Conservation (phyloP, 2,888 invertebrate species). For the Rhagium mordax region DNA sequence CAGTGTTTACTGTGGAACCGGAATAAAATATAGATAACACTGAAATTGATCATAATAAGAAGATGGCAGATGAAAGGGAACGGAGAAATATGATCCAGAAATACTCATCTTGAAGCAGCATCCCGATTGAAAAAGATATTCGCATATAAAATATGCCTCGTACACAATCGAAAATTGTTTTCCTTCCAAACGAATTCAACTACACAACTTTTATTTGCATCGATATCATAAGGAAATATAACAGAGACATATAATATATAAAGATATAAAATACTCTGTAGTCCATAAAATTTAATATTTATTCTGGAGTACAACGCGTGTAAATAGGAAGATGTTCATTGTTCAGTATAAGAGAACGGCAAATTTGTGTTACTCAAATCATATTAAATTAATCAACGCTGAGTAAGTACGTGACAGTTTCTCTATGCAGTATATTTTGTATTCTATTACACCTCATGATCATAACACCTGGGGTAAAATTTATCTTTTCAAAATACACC, state of each 20-base stretch:
- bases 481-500: too few relatives aligned
- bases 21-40: slow-evolving; percentile 37
- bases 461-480: too few relatives aligned
- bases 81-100: slow-evolving; percentile 33
- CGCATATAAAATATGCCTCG: slow-evolving; percentile 24
- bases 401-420: too few relatives aligned
- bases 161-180: slow-evolving; percentile 33
- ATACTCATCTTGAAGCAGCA: slow-evolving; percentile 22
- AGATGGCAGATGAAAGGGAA: slow-evolving; percentile 33
- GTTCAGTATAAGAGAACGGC: neutral
- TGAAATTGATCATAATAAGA: slow-evolving; percentile 33
- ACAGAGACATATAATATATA: slow-evolving; percentile 2
- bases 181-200: slow-evolving; percentile 16
- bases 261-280: slow-evolving; percentile 3
- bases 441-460: too few relatives aligned
- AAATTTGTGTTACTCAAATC: too few relatives aligned
- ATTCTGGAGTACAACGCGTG: neutral
- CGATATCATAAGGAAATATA: slow-evolving; percentile 10
- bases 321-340: neutral
- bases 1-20: slow-evolving; percentile 31
- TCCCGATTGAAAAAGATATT: slow-evolving; percentile 33
- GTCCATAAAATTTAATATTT: slow-evolving; percentile 20
- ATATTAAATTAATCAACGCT: too few relatives aligned
- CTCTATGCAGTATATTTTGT: too few relatives aligned
- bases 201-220: slow-evolving; percentile 23